These are phyloP conservation scores for Sesamia inferens DNA, from an alignment of 2,888 invertebrate species.

Conservation along the genomic window DNA sequence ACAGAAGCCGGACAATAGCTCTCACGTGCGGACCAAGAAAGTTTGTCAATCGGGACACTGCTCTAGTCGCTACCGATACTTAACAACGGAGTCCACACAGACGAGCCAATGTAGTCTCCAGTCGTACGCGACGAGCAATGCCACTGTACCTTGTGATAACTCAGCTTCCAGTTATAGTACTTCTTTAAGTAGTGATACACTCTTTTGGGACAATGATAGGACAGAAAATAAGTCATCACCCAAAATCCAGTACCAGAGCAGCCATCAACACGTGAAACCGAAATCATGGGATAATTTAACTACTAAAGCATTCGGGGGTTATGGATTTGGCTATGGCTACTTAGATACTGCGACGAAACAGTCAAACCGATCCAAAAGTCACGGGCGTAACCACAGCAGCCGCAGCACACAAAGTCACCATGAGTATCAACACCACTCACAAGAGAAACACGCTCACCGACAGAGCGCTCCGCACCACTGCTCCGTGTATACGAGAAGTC, in stretches of 20 bases:
- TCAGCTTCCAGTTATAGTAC: slow-evolving; percentile 95
- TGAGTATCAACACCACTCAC: slow-evolving; percentile 82
- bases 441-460: slow-evolving; percentile 85
- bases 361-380: slow-evolving; percentile 83
- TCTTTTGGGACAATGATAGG: slow-evolving; percentile 94
- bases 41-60: slow-evolving; percentile 82
- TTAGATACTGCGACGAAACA: slow-evolving; percentile 91
- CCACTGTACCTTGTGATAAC: slow-evolving; percentile 91
- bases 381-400: slow-evolving; percentile 89
- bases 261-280: slow-evolving; percentile 91
- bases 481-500: slow-evolving; percentile 85
- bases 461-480: slow-evolving; percentile 86
- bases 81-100: slow-evolving; percentile 92
- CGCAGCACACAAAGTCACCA: slow-evolving; percentile 90
- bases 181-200: slow-evolving; percentile 95
- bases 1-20: slow-evolving; percentile 84
- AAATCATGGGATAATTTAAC: slow-evolving; percentile 97
- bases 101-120: slow-evolving; percentile 95
- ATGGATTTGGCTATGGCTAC: slow-evolving; percentile 96
- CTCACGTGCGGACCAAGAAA: slow-evolving; percentile 86
- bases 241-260: slow-evolving; percentile 87
- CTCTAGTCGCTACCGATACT: slow-evolving; percentile 89
- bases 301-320: slow-evolving; percentile 95
- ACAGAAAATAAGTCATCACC: slow-evolving; percentile 84
- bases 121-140: slow-evolving; percentile 95